These are phyloP conservation scores for Xiphophorus hellerii DNA, from an alignment of 2,113 vertebrate genomes.

Conservation along the genomic window DNA sequence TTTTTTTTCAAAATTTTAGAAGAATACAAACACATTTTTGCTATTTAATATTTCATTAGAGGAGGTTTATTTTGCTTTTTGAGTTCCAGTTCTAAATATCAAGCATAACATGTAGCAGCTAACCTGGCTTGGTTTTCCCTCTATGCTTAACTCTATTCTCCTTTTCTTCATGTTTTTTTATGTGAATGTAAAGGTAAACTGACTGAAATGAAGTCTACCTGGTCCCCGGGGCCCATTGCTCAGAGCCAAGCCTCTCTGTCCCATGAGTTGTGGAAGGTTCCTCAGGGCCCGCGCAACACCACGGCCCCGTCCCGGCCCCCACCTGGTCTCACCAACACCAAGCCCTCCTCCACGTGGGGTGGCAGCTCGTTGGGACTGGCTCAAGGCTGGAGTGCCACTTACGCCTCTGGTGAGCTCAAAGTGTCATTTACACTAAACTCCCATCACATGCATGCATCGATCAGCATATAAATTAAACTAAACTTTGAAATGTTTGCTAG, in stretches of 20 bases:
- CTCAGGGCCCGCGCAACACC: slow-evolving; percentile 87
- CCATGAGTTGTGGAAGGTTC: slow-evolving; percentile 97
- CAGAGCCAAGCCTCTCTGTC: slow-evolving; percentile 94
- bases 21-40: no score
- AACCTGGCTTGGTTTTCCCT: not conserved
- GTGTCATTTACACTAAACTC: not conserved
- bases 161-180: not conserved
- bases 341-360: slow-evolving; percentile 94
- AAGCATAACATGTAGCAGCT: not conserved
- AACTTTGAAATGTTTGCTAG: not conserved
- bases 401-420: slow-evolving; percentile 87
- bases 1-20: no score
- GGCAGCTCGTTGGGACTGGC: slow-evolving; percentile 86
- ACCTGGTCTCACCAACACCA: slow-evolving; percentile 92
- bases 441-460: not conserved
- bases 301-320: slow-evolving; percentile 91
- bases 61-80: not conserved
- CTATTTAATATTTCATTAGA: not conserved
- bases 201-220: slow-evolving; percentile 96
- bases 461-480: no score
- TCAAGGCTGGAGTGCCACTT: slow-evolving; percentile 91
- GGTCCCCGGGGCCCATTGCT: slow-evolving; percentile 92
- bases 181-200: slow-evolving; percentile 86
- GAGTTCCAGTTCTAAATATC: not conserved
- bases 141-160: no score